Base-by-base conservation (phyloP, 1,140 invertebrate species). In the Calycopis cecrops region DNA sequence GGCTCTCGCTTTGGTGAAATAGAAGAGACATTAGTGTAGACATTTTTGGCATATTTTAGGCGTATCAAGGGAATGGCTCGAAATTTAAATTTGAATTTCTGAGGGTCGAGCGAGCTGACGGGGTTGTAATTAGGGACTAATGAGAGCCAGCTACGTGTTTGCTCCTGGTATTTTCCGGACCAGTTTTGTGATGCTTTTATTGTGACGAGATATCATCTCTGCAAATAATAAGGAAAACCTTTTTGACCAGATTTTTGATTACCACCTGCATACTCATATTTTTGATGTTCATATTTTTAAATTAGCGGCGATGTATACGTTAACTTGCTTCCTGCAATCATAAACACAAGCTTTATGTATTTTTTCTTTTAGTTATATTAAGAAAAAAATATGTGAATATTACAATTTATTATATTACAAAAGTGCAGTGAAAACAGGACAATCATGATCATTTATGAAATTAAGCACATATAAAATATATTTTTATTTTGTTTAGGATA, bases 1-100 rank as follows among this genome's bases (percentile, higher is more conserved):
- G 59, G 40, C 60, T 64, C 67, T 64, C 59, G 37, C 52, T 51
- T 37, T 34, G 28, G 35, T 48, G 60, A 62, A 60, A 67, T 64
- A 69, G 59, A 65, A 66, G 59, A 59, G 57, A 67, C 58, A 67
- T 65, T 67, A 66, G 67, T 59, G 55, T 60, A 60, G 57, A 59
- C 53, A 63, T 58, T 65, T 68, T 65, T 57, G 58, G 59, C 59
- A 60, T 57, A 67, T 66, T 57, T 60, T 55, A 57, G 44, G 59
- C 48, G 48, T 60, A 54, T 60, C 35, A 49, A 14, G 55, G 52
- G 52, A 53, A 60, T 65, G 71, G 73, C 73, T 69, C 69, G 71
- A 84, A 77, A 82, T 81, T 83, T 79, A 76, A 84, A 86, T 80
- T 79, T 72, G 65, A 76, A 81, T 78, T 83, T 80, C 71, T 73